Percentiles rank a stretch among this genome's conserved stretches.
Conservation (phyloP, 2,113 vertebrate genomes). For the Oxygymnocypris stewartii region DNA sequence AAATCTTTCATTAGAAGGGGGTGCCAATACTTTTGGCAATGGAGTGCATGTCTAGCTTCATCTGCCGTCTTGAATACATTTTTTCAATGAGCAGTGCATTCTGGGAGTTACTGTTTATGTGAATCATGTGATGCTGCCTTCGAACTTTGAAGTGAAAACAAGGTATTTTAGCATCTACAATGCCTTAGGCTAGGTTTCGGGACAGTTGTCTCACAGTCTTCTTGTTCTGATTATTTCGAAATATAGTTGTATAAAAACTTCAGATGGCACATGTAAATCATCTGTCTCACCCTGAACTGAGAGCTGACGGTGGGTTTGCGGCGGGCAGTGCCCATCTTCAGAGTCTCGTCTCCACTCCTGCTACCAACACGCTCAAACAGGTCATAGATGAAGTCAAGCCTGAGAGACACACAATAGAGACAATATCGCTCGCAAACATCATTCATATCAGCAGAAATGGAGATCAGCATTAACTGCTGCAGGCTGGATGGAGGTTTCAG, state of each 20-base stretch:
- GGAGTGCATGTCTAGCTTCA: no score
- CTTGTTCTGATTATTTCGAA: background rate
- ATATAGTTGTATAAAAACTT: background rate
- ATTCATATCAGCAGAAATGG: background rate
- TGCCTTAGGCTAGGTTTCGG: background rate
- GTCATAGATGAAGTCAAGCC: constrained; percentile 92
- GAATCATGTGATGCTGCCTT: background rate
- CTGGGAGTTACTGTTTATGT: background rate
- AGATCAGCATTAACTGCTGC: constrained; percentile 8
- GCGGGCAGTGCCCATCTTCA: constrained; percentile 90
- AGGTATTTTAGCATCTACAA: background rate
- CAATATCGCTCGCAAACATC: constrained; percentile 7
- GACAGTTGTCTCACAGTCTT: background rate
- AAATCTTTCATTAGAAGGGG: no score
- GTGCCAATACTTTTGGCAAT: no score
- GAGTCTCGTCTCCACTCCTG: constrained; percentile 82
- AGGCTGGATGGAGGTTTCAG: background rate
- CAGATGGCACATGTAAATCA: background rate
- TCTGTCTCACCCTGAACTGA: constrained; percentile 85
- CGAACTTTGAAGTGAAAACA: background rate
- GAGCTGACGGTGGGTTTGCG: constrained; percentile 93
- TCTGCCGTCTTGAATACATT: no score
- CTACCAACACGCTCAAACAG: constrained; percentile 88
- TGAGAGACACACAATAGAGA: constrained; percentile 60
- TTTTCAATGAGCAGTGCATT: background rate